Percentiles rank a stretch among this genome's conserved stretches.
These are phyloP conservation scores for Sarcophaga caerulescens DNA, from an alignment of 2,888 invertebrate genomes.

Conservation along the genomic window DNA sequence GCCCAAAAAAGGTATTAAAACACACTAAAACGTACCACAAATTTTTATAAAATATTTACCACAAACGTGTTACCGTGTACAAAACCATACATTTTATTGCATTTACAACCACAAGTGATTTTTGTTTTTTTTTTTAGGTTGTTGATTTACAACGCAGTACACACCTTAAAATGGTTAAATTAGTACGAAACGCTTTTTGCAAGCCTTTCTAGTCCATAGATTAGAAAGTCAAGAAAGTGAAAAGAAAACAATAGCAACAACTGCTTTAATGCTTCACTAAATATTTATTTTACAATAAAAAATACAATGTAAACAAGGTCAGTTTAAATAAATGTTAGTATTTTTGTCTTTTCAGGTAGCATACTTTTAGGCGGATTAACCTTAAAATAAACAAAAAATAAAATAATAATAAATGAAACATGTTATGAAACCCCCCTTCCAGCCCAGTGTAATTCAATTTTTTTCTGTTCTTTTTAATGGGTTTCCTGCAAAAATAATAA, in stretches of 20 bases:
- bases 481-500: no score
- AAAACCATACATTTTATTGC: no score
- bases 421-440: no score
- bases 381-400: constrained; percentile 16
- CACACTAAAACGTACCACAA: no score
- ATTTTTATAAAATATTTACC: no score
- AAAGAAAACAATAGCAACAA: constrained; percentile 5
- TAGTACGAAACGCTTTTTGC: no score
- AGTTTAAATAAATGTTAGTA: constrained; percentile 10
- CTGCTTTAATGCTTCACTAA: constrained; percentile 15
- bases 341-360: constrained; percentile 6
- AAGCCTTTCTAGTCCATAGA: no score
- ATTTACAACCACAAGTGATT: not conserved
- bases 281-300: not conserved
- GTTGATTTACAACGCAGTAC: not conserved
- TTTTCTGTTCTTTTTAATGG: no score
- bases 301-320: constrained; percentile 32
- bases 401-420: no score
- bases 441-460: no score
- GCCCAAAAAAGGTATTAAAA: no score
- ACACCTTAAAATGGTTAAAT: constrained; percentile 9
- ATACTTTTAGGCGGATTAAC: constrained; percentile 54
- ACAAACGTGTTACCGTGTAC: no score
- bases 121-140: not conserved
- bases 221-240: not conserved